These are phyloP conservation scores for Sternotherus odoratus DNA, from an alignment of 2,797 vertebrate species.

Conservation along the genomic window DNA sequence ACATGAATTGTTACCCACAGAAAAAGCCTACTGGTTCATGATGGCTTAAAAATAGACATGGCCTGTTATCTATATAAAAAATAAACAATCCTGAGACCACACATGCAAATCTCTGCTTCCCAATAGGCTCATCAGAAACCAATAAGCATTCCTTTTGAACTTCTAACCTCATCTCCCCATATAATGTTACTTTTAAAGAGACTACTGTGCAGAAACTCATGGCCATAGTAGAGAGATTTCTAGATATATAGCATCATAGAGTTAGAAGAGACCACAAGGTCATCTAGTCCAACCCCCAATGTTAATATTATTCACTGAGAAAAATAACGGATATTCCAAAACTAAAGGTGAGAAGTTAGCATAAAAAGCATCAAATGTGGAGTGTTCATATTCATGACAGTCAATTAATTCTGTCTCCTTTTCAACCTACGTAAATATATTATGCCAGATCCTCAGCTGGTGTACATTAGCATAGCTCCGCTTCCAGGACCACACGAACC, in stretches of 20 bases:
- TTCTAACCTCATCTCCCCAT: background rate
- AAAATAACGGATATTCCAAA: background rate
- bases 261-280: background rate
- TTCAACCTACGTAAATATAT: background rate
- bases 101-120: background rate
- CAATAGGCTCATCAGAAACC: background rate
- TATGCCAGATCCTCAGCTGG: background rate
- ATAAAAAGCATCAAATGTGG: background rate
- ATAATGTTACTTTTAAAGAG: background rate
- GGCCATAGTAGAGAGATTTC: fast-evolving
- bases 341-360: background rate
- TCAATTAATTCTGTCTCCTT: background rate
- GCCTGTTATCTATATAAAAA: background rate
- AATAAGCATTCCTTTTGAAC: background rate
- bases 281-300: background rate
- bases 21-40: background rate
- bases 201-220: fast-evolving
- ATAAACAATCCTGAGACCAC: background rate
- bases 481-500: too few relatives aligned
- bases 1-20: background rate
- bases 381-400: background rate
- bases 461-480: background rate
- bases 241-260: background rate
- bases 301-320: background rate
- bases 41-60: background rate